Conservation (phyloP, 2,797 vertebrate genomes). For the Podarcis lilfordi region DNA sequence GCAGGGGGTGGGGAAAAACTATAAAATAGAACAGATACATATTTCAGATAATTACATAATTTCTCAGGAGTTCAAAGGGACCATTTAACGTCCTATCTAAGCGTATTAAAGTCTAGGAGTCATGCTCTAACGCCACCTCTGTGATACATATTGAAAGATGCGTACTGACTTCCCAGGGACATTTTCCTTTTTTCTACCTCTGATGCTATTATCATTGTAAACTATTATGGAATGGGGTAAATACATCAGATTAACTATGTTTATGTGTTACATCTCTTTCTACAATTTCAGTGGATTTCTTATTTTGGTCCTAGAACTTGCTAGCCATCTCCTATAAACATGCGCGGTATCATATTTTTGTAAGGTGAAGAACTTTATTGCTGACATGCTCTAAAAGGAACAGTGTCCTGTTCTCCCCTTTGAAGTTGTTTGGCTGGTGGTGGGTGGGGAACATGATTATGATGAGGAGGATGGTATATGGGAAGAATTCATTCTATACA, state of each 20-base stretch:
- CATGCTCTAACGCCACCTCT: slow-evolving; percentile 41
- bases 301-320: not conserved
- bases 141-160: slow-evolving; percentile 56
- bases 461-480: too few species aligned
- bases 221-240: slow-evolving; percentile 34
- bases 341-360: not conserved
- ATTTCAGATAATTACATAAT: slow-evolving; percentile 69
- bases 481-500: too few species aligned
- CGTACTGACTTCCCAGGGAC: slow-evolving; percentile 56
- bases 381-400: not conserved
- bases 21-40: slow-evolving; percentile 60
- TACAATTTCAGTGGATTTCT: not conserved
- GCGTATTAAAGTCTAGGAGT: not conserved
- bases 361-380: not conserved
- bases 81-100: slow-evolving; percentile 62
- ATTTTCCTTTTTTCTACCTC: slow-evolving; percentile 44
- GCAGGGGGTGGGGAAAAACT: slow-evolving; percentile 33
- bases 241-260: slow-evolving; percentile 20
- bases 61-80: slow-evolving; percentile 47
- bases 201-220: slow-evolving; percentile 55
- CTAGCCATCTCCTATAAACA: not conserved
- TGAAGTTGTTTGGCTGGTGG: too few species aligned
- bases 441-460: too few species aligned
- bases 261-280: not conserved
- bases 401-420: not conserved